These are phyloP conservation scores for Drosophila auraria DNA, from an alignment of 1,140 invertebrate genomes.

Conservation along the genomic window DNA sequence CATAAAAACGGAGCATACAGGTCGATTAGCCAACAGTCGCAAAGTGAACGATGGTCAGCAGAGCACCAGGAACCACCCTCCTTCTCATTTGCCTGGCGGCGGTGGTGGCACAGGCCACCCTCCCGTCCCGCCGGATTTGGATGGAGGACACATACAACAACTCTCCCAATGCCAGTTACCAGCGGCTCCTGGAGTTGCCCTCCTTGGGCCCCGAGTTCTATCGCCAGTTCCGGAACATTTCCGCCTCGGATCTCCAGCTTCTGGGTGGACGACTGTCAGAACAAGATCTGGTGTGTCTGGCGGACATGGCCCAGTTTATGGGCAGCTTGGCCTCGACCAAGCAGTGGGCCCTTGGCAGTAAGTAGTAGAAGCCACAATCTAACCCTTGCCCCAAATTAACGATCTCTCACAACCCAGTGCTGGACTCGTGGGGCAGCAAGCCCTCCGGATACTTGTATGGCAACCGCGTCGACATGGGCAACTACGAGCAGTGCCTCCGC, in stretches of 20 bases:
- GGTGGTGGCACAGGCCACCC: background rate
- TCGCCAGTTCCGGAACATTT: conserved; percentile 32
- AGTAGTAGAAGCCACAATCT: conserved; percentile 6
- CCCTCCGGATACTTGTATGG: conserved; percentile 60
- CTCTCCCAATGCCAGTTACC: background rate
- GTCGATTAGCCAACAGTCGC: conserved; percentile 1
- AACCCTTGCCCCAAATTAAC: accelerated
- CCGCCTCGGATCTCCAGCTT: conserved; percentile 16
- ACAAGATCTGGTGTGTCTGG: conserved; percentile 47
- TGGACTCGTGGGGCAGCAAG: conserved; percentile 68
- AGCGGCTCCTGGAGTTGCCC: conserved; percentile 42
- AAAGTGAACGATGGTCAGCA: conserved; percentile 5
- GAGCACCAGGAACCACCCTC: background rate
- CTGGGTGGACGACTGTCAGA: background rate
- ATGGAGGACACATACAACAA: background rate
- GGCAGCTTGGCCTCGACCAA: conserved; percentile 14
- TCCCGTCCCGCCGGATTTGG: background rate
- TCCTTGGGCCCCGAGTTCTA: conserved; percentile 45
- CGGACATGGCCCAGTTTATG: conserved; percentile 36
- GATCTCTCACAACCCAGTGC: conserved; percentile 34
- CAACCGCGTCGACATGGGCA: conserved; percentile 61
- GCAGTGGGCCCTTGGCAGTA: conserved; percentile 56
- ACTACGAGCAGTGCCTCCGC: conserved; percentile 64
- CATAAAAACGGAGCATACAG: too few relatives aligned
- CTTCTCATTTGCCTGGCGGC: background rate